These are phyloP conservation scores for Scrobipalpa costella DNA, from an alignment of 2,888 invertebrate genomes.

Conservation along the genomic window DNA sequence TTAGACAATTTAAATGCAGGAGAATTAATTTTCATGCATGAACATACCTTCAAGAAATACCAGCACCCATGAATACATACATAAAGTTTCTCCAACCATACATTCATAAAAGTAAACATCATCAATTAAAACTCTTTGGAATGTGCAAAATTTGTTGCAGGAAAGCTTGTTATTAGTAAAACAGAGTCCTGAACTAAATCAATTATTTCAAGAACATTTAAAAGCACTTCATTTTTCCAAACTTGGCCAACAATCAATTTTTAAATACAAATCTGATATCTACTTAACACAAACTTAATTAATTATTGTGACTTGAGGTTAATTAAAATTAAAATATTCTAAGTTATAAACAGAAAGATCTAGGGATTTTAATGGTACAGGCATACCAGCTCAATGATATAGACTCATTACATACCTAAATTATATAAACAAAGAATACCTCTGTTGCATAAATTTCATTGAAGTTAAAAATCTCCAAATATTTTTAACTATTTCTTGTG, in stretches of 20 bases:
- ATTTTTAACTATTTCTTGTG: neutral
- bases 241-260: too few relatives aligned
- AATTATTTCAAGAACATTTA: too few relatives aligned
- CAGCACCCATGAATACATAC: neutral
- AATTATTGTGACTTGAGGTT: neutral
- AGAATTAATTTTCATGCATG: neutral
- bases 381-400: neutral
- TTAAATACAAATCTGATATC: too few relatives aligned
- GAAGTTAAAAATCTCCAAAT: neutral
- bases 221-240: too few relatives aligned
- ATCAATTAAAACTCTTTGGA: conserved; percentile 7
- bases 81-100: neutral
- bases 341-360: neutral
- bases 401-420: neutral
- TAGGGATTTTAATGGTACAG: too few relatives aligned
- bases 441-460: neutral
- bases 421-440: neutral
- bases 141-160: neutral
- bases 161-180: too few relatives aligned
- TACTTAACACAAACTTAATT: neutral
- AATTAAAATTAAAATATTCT: neutral
- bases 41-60: too few relatives aligned
- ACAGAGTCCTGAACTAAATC: too few relatives aligned
- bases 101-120: neutral
- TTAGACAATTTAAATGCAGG: neutral